phyloP scores from a whole-genome alignment of 2,113 vertebrate species.

The Pomatostomus ruficeps region DNA sequence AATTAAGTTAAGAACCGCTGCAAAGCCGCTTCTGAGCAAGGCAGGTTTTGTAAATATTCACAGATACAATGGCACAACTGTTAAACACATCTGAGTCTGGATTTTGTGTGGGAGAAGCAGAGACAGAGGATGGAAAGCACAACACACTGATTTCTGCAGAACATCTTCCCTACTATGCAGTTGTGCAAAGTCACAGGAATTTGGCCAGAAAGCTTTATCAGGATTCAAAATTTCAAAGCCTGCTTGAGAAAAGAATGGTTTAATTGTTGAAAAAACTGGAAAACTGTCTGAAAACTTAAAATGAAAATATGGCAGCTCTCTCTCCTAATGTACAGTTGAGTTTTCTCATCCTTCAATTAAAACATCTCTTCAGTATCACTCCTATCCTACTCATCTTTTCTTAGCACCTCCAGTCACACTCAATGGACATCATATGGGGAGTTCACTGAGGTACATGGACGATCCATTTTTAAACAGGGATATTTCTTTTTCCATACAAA shows the following conservation, averaged over 20 bases:
- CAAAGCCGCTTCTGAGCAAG: background rate
- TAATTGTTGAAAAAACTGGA: background rate
- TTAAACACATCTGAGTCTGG: background rate
- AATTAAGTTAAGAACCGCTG: background rate
- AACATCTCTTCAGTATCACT: background rate
- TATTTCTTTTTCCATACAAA: background rate
- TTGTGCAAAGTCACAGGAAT: background rate
- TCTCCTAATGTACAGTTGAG: background rate
- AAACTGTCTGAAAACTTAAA: background rate
- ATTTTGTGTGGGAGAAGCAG: background rate
- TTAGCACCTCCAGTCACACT: background rate
- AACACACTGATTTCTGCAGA: background rate
- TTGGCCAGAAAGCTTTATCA: background rate
- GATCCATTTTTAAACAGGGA: background rate
- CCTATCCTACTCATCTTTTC: background rate
- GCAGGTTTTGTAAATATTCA: background rate
- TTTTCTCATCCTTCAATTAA: background rate
- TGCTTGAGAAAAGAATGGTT: background rate
- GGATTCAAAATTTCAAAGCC: background rate
- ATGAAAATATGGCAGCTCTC: background rate
- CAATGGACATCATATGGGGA: background rate
- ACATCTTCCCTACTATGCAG: background rate
- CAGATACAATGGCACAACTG: background rate
- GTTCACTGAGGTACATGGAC: background rate
- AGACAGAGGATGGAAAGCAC: background rate